A percentile compares a stretch with the other conserved stretches of the same genome.
These are phyloP conservation scores for Hyppa rectilinea DNA, from an alignment of 2,888 invertebrate species.

Conservation along the genomic window DNA sequence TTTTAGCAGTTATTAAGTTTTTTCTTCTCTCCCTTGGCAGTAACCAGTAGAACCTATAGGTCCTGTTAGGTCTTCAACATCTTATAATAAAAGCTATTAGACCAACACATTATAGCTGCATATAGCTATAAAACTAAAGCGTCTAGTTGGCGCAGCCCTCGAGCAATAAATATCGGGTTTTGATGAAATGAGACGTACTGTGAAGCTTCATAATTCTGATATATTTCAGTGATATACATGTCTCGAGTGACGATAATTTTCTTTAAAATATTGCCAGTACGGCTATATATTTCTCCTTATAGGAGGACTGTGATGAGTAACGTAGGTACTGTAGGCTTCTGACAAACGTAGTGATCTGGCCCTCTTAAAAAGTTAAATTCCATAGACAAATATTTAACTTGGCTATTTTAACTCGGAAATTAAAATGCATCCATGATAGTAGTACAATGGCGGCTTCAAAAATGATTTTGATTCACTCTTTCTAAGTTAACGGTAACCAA, in stretches of 20 bases:
- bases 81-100: constrained; percentile 23
- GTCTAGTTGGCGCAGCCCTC: constrained; percentile 55
- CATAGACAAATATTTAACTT: neutral
- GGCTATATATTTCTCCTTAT: constrained; percentile 1
- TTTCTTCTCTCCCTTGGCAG: too few relatives aligned
- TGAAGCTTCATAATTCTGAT: constrained; percentile 47
- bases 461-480: neutral
- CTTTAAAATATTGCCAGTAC: constrained; percentile 39
- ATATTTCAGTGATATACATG: constrained; percentile 53
- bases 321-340: neutral
- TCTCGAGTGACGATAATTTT: constrained; percentile 49
- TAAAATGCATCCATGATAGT: neutral
- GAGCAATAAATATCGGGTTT: constrained; percentile 51
- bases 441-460: neutral
- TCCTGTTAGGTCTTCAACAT: constrained; percentile 1
- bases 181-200: constrained; percentile 60
- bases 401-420: neutral
- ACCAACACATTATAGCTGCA: constrained; percentile 1
- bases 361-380: neutral
- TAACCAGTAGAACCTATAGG: neutral
- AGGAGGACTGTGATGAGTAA: constrained; percentile 3
- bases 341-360: neutral
- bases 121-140: constrained; percentile 10
- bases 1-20: too few relatives aligned
- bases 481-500: neutral